These are phyloP conservation scores for Drosophila lutescens DNA, from an alignment of 2,888 invertebrate species.

Conservation along the genomic window DNA sequence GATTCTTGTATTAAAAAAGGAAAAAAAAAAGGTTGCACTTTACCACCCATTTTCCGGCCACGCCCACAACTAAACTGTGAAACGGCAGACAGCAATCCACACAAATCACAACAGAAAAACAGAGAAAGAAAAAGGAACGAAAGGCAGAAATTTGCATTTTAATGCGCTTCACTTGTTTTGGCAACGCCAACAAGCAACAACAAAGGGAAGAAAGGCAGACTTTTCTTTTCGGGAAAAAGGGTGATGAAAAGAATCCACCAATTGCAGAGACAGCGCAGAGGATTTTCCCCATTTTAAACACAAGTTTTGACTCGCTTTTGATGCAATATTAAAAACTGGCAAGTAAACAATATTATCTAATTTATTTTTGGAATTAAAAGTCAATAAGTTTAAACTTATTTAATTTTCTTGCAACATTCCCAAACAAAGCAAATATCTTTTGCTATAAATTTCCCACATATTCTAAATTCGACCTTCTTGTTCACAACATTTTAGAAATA, in stretches of 20 bases:
- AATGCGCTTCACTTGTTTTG: conserved; percentile 79
- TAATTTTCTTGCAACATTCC: no score
- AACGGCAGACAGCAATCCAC: conserved; percentile 45
- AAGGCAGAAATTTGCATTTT: conserved; percentile 73
- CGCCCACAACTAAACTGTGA: conserved; percentile 75
- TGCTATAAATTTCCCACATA: neutral
- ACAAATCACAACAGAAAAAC: conserved; percentile 66
- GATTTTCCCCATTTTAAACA: neutral
- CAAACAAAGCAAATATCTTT: no score
- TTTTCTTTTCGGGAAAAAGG: conserved; percentile 30
- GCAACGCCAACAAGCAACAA: conserved; percentile 40
- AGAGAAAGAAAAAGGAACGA: conserved; percentile 23
- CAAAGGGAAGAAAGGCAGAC: conserved; percentile 21
- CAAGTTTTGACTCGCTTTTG: neutral
- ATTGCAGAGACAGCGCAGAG: conserved; percentile 11
- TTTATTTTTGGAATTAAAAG: neutral
- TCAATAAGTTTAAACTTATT: no score
- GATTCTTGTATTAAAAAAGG: conserved; percentile 46
- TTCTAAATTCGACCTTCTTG: neutral
- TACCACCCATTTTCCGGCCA: conserved; percentile 46
- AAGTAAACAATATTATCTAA: no score
- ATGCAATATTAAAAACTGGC: neutral
- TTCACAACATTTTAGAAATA: neutral
- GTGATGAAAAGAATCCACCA: neutral
- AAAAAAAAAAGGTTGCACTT: conserved; percentile 42